phyloP scores from a whole-genome alignment of 2,888 invertebrate genomes.

The Tenodera sinensis region DNA sequence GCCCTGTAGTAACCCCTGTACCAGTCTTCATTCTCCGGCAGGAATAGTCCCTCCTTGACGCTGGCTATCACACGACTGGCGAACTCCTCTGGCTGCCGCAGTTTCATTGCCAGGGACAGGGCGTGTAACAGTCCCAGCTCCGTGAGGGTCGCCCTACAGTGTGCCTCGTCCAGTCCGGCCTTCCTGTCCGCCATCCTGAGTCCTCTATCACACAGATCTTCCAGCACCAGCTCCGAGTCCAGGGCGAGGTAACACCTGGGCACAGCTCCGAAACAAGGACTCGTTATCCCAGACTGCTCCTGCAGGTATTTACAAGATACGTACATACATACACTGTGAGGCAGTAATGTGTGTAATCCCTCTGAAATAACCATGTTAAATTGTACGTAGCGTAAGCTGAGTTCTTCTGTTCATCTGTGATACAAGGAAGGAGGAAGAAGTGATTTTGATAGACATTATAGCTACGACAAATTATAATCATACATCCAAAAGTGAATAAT shows the following conservation, averaged over 20 bases:
- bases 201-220: conserved; percentile 58
- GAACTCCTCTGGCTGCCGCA: conserved; percentile 42
- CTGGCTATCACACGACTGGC: conserved; percentile 38
- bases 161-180: conserved; percentile 57
- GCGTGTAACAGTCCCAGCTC: conserved; percentile 63
- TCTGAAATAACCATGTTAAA: no score
- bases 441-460: no score
- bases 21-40: conserved; percentile 62
- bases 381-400: no score
- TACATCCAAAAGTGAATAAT: no score
- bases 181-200: conserved; percentile 63
- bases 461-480: no score
- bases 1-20: conserved; percentile 65
- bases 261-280: conserved; percentile 47
- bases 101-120: conserved; percentile 49
- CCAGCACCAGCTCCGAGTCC: conserved; percentile 46
- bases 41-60: conserved; percentile 57
- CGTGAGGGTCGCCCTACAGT: conserved; percentile 57
- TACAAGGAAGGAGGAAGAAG: no score
- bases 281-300: background rate
- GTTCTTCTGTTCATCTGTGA: no score
- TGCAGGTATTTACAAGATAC: background rate
- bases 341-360: no score
- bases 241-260: conserved; percentile 60
- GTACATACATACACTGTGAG: no score